Conservation (phyloP, 2,113 vertebrate species). For the Cyphomyrus discorhynchus region DNA sequence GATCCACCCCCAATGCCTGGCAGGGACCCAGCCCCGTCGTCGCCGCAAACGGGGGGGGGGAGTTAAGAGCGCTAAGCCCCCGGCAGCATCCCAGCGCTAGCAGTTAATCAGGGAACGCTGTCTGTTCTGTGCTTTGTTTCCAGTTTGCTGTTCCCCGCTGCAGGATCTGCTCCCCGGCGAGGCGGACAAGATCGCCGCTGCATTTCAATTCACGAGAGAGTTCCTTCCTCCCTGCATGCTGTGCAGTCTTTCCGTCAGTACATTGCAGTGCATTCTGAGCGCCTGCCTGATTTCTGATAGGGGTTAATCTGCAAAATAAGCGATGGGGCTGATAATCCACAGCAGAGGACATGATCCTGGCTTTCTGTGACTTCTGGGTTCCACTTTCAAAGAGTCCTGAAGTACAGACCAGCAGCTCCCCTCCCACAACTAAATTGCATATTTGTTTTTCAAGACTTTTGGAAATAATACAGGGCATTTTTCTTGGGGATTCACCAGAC, state of each 20-base stretch:
- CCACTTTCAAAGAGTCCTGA: not conserved
- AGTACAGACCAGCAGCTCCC: not conserved
- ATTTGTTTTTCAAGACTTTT: conserved; percentile 19
- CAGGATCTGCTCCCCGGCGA: not conserved
- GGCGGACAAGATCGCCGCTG: not conserved
- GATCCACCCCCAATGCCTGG: not conserved
- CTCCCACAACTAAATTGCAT: not conserved
- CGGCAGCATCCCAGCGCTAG: conserved; percentile 20
- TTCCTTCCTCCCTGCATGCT: conserved; percentile 32
- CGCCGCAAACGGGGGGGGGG: conserved; percentile 27
- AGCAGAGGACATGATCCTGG: not conserved
- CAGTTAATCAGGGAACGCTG: conserved; percentile 36
- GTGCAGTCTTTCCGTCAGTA: conserved; percentile 39
- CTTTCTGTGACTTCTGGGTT: not conserved
- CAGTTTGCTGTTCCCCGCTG: conserved; percentile 13
- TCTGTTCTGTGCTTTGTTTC: conserved; percentile 24
- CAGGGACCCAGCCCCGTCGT: not conserved
- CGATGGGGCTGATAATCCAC: not conserved
- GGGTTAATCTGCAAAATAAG: not conserved
- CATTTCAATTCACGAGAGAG: conserved; percentile 20
- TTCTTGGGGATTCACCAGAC: conserved; percentile 21
- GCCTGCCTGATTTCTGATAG: conserved; percentile 5
- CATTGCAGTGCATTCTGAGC: not conserved
- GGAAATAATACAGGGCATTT: conserved; percentile 9
- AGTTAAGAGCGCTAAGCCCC: conserved; percentile 35